Conservation (phyloP, 2,888 invertebrate genomes). For the Acronicta alni region DNA sequence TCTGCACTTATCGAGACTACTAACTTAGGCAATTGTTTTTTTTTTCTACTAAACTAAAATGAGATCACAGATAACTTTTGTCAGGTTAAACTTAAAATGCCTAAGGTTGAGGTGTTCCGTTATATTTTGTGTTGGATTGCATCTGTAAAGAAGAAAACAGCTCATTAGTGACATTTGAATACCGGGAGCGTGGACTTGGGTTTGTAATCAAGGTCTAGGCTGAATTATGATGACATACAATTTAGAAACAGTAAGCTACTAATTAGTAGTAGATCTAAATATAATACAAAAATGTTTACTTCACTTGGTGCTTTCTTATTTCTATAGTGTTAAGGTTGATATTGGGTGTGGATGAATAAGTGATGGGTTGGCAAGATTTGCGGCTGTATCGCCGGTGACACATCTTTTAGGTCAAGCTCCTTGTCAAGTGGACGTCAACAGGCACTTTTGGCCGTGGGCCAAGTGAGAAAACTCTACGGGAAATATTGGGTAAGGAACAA, state of each 20-base stretch:
- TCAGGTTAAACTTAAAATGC: conserved; percentile 83
- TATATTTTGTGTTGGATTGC: conserved; percentile 73
- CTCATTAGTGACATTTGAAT: conserved; percentile 40
- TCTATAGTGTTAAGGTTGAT: conserved; percentile 44
- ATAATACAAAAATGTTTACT: conserved; percentile 11
- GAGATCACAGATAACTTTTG: conserved; percentile 88
- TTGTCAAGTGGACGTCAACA: conserved; percentile 80
- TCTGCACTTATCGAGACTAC: conserved; percentile 62
- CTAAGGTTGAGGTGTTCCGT: conserved; percentile 78
- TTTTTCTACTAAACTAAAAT: conserved; percentile 73
- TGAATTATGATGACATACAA: conserved; percentile 42
- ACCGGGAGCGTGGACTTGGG: conserved; percentile 26
- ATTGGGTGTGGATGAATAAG: conserved; percentile 43
- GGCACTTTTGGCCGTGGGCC: conserved; percentile 78
- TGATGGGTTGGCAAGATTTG: conserved; percentile 41
- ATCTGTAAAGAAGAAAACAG: conserved; percentile 77
- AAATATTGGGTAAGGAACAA: conserved; percentile 73
- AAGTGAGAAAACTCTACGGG: conserved; percentile 72
- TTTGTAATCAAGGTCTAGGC: conserved; percentile 48
- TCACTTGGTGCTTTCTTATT: conserved; percentile 29
- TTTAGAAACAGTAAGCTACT: conserved; percentile 43
- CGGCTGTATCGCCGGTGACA: conserved; percentile 61
- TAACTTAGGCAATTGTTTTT: conserved; percentile 76
- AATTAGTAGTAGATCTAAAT: conserved; percentile 37
- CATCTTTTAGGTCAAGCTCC: conserved; percentile 83